Evolutionary conservation across 2,113 vertebrate species (phyloP), one percentile per base, ranked within the genome.

Genomic region (Engraulis encrasicolus): DNA sequence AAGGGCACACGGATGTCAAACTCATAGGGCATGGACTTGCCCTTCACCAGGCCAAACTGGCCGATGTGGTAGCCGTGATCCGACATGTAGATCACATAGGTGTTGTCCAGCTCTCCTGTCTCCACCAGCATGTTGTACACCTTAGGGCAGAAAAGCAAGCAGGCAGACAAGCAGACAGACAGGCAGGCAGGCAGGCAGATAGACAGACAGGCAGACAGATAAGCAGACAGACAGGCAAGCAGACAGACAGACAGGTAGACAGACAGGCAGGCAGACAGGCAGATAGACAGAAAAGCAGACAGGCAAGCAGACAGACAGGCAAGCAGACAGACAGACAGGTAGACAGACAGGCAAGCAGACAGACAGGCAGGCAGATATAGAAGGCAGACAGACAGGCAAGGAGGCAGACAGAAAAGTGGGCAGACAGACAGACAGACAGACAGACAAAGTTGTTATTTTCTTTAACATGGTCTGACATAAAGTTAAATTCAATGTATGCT

Each of bases 51-150:
- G 6, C 98, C 98, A 82, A 99, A 99, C 92, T 99, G 98, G 40
- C 98, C 98, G 6, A 99, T 98, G 82, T 99, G 98, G 91, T 99
- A 99, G 84, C 98, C 98, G 0, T 99, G 98, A 92, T 99, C 98
- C 0, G 98, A 97, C 0, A 97, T 99, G 91, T 98, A 99, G 88
- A 99, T 97, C 81, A 99, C 86, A 90, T 99, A 99, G 0, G 98
- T 99, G 89, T 99, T 99, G 82, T 99, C 97, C 93, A 99, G 89
- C 89, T 99, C 98, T 0, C 97, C 98, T 0, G 93, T 97, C 93
- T 99, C 98, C 82, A 96, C 92, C 92, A 99, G 83, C 80, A 94
- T 96, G 91, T 97, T 96, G 87, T 98, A 97, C 89, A 99, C 93
- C 98, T 99, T 90, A 19, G 85, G 89, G n/a, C n/a, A n/a, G n/a